Percentiles rank a stretch among this genome's conserved stretches.
Evolutionary conservation across 2,113 vertebrate genomes (phyloP).

Genomic region (Lycaon pictus): DNA sequence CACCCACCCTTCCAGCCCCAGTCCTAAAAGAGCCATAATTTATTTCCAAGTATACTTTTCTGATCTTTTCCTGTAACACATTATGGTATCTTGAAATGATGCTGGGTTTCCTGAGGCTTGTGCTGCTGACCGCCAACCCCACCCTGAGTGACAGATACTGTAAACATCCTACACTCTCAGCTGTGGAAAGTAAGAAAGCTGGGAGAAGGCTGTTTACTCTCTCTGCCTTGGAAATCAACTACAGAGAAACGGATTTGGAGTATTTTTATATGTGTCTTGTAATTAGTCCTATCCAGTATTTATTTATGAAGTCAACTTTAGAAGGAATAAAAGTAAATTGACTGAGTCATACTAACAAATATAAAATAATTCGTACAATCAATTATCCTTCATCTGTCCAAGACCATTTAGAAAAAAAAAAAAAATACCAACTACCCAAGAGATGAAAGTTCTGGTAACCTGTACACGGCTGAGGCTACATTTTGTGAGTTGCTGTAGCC

Average conservation of each 20-base stretch:
- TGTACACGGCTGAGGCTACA: background rate
- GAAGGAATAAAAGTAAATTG: conserved; percentile 11
- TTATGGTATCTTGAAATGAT: conserved; percentile 21
- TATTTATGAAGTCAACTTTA: conserved; percentile 31
- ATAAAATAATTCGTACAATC: conserved; percentile 22
- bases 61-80: background rate
- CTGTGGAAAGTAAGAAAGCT: conserved; percentile 93
- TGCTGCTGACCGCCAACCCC: conserved; percentile 69
- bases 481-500: background rate
- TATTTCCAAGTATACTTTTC: background rate
- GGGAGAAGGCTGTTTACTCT: conserved; percentile 99
- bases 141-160: conserved; percentile 92
- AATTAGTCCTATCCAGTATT: background rate
- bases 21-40: background rate
- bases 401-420: background rate
- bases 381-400: conserved; percentile 6
- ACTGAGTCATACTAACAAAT: conserved; percentile 39
- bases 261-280: conserved; percentile 3
- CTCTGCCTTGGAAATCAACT: conserved; percentile 91
- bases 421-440: background rate
- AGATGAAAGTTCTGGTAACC: conserved; percentile 11
- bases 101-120: conserved; percentile 65
- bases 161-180: conserved; percentile 99
- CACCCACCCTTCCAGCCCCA: background rate
- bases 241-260: conserved; percentile 53